Conservation (phyloP, 2,797 vertebrate genomes). For the Phyllotis vaccarum region DNA sequence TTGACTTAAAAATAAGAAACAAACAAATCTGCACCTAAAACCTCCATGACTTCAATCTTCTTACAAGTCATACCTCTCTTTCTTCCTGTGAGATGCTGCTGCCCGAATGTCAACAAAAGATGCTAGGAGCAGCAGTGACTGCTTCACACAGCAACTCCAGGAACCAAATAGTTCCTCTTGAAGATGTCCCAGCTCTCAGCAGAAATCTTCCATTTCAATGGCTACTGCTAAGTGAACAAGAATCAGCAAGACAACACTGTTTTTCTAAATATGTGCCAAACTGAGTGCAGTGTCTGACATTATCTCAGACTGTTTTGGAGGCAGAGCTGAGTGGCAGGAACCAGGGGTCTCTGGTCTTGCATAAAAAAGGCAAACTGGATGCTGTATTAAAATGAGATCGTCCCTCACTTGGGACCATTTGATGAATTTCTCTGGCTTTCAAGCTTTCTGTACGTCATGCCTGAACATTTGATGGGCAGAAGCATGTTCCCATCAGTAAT, state of each 20-base stretch:
- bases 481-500: background rate
- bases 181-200: accelerated
- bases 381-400: background rate
- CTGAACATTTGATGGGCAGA: background rate
- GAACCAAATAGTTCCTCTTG: background rate
- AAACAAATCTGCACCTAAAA: background rate
- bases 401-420: background rate
- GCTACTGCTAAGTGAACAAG: background rate
- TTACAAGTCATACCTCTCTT: background rate
- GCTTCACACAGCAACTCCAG: accelerated
- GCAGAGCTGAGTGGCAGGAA: background rate
- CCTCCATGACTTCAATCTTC: background rate
- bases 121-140: background rate
- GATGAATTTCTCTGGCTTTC: background rate
- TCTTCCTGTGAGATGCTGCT: background rate
- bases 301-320: background rate
- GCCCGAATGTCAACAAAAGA: background rate
- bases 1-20: conserved; percentile 30
- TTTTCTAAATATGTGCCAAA: background rate
- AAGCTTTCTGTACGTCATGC: background rate
- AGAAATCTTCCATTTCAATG: background rate
- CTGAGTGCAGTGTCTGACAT: background rate
- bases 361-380: background rate
- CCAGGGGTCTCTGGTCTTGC: background rate
- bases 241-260: background rate